Conservation (phyloP, 1,140 invertebrate genomes). For the Belonocnema kinseyi region DNA sequence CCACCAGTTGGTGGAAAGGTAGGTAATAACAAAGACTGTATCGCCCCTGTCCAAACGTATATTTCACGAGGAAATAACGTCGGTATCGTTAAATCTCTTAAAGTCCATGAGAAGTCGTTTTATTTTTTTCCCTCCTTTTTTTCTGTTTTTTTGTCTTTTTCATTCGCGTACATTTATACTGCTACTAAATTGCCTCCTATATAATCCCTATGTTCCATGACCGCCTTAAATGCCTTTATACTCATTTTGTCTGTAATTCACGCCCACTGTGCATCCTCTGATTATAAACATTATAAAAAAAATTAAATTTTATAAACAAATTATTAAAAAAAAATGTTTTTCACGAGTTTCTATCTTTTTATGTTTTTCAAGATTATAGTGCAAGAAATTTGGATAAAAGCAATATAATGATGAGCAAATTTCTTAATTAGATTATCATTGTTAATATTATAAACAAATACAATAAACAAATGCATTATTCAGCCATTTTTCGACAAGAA, state of each 20-base stretch:
- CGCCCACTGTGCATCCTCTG: neutral
- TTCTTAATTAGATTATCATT: too few relatives aligned
- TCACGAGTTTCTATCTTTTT: too few relatives aligned
- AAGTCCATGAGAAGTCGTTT: neutral
- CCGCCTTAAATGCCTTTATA: neutral
- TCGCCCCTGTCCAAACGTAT: neutral
- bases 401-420: too few relatives aligned
- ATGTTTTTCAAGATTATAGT: too few relatives aligned
- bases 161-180: slow-evolving; percentile 8
- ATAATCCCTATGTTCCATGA: neutral
- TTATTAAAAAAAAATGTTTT: too few relatives aligned
- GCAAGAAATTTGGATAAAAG: too few relatives aligned
- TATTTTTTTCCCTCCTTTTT: neutral
- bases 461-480: too few relatives aligned
- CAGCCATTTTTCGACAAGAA: too few relatives aligned
- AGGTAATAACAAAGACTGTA: neutral
- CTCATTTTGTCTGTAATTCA: neutral
- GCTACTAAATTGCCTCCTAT: slow-evolving; percentile 17
- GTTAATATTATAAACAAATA: too few relatives aligned
- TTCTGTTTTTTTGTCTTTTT: neutral
- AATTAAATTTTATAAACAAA: too few relatives aligned
- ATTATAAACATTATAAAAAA: too few relatives aligned
- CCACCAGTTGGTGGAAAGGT: neutral
- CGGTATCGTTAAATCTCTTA: slow-evolving; percentile 17
- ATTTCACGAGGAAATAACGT: neutral